Evolutionary conservation across 1,140 invertebrate species (phyloP).

Genomic region (Aphis craccivora): DNA sequence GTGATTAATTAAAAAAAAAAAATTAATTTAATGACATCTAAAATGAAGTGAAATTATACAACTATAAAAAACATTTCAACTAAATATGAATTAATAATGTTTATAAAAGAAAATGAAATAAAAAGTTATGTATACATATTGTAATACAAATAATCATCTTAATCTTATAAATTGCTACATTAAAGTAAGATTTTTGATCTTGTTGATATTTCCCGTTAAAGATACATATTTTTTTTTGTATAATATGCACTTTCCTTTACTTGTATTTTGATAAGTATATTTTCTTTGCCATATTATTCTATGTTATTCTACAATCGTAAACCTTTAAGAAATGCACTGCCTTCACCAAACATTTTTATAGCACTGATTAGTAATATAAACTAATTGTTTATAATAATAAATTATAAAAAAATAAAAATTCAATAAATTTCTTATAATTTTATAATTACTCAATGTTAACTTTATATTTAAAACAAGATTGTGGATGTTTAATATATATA

Average conservation of each 20-base stretch:
- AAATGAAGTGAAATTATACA: too few relatives aligned
- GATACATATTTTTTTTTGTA: not conserved
- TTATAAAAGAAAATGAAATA: not conserved
- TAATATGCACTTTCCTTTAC: not conserved
- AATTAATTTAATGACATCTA: too few relatives aligned
- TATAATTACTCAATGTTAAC: too few relatives aligned
- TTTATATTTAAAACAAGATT: too few relatives aligned
- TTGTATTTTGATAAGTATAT: not conserved
- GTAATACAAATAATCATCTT: not conserved
- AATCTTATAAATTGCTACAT: not conserved
- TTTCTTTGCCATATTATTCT: not conserved
- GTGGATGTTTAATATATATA: too few relatives aligned
- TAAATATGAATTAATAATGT: too few relatives aligned
- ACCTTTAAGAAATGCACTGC: not conserved
- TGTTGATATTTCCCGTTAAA: not conserved
- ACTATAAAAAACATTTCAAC: too few relatives aligned
- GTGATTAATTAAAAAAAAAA: too few relatives aligned
- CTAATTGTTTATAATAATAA: too few relatives aligned
- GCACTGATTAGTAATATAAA: not conserved
- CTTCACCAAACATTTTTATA: not conserved
- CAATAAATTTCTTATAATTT: too few relatives aligned
- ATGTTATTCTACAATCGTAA: not conserved
- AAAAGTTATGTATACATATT: not conserved
- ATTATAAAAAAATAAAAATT: too few relatives aligned
- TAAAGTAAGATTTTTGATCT: not conserved